Percentiles rank a stretch among this genome's conserved stretches.
phyloP scores from a whole-genome alignment of 2,113 vertebrate genomes.

The Proteles cristata region DNA sequence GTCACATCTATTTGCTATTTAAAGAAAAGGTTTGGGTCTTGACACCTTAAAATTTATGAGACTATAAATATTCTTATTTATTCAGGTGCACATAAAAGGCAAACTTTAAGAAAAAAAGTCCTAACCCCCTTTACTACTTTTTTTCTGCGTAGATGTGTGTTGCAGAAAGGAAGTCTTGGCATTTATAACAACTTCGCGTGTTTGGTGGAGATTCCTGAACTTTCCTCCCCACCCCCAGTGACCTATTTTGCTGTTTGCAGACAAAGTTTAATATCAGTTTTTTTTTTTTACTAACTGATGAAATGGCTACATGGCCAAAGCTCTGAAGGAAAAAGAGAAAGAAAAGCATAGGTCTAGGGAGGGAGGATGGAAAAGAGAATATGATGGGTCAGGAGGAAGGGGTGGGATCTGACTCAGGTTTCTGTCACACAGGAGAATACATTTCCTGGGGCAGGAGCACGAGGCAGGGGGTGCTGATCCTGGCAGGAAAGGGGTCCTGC shows the following conservation, averaged over 20 bases:
- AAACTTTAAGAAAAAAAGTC: conserved; percentile 32
- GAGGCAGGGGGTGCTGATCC: not conserved
- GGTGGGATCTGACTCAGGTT: not conserved
- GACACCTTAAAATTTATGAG: not conserved
- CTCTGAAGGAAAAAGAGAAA: conserved; percentile 57
- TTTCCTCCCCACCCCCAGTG: not conserved
- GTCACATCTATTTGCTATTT: conserved; percentile 8
- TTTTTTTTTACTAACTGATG: conserved; percentile 23
- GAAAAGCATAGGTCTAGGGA: not conserved
- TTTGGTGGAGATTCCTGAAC: conserved; percentile 11
- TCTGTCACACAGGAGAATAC: not conserved
- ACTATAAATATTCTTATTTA: conserved; percentile 6
- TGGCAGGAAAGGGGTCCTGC: not conserved
- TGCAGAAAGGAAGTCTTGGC: not conserved
- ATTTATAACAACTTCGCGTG: conserved; percentile 5
- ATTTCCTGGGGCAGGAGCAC: not conserved
- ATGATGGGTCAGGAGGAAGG: not conserved
- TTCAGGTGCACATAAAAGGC: not conserved
- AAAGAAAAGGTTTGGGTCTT: conserved; percentile 36
- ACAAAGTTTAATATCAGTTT: not conserved
- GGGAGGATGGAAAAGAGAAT: not conserved
- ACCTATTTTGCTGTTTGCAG: conserved; percentile 50
- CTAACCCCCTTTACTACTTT: not conserved
- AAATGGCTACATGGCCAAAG: conserved; percentile 41
- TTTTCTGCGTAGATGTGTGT: not conserved